Conservation (phyloP, 2,797 vertebrate species). For the Sebastes hubbsi region DNA sequence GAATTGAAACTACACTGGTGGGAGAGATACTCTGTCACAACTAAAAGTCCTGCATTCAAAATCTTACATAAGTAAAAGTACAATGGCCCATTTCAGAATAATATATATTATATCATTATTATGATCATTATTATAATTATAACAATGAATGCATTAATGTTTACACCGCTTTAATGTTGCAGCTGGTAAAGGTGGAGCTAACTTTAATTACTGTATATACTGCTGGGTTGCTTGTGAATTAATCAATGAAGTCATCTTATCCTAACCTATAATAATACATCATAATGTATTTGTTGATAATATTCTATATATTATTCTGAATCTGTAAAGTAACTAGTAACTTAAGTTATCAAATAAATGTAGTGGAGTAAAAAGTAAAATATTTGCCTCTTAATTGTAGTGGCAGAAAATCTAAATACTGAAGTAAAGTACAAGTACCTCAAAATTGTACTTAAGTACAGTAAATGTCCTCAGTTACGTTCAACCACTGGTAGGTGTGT, state of each 20-base stretch:
- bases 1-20: background rate
- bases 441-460: background rate
- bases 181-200: background rate
- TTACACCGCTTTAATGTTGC: background rate
- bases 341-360: background rate
- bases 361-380: background rate
- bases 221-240: background rate
- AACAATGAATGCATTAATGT: background rate
- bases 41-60: background rate
- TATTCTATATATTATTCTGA: background rate
- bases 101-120: background rate
- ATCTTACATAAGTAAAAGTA: background rate
- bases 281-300: background rate
- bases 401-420: background rate
- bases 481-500: too few species aligned
- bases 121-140: background rate
- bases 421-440: background rate
- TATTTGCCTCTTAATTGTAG: background rate
- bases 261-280: background rate
- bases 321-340: background rate
- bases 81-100: background rate
- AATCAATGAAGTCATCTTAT: background rate
- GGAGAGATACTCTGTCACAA: background rate
- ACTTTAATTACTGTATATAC: background rate
- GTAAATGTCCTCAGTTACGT: too few species aligned